These are phyloP conservation scores for Romanogobio albipinnatus DNA, from an alignment of 2,113 vertebrate genomes.

Conservation along the genomic window DNA sequence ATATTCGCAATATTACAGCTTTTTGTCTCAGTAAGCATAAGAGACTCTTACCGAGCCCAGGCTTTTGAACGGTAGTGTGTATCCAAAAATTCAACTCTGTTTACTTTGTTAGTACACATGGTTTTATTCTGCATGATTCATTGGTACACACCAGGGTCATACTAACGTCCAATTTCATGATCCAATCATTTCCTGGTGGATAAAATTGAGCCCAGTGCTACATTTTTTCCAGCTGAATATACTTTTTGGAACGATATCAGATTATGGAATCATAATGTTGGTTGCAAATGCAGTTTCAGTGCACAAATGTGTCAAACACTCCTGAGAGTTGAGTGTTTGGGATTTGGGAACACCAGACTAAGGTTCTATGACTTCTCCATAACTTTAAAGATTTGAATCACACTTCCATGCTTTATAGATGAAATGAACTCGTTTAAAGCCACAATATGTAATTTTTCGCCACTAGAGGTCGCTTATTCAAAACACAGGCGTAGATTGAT, in stretches of 20 bases:
- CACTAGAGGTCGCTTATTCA: no score
- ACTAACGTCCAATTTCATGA: background rate
- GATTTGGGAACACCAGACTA: background rate
- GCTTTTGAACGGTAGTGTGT: background rate
- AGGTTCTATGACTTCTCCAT: background rate
- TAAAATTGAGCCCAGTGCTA: background rate
- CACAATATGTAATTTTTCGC: no score
- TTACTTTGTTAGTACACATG: background rate
- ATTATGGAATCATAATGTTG: background rate
- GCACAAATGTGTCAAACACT: background rate
- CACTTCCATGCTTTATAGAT: background rate
- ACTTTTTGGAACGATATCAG: background rate
- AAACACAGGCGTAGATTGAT: no score
- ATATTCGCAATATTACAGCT: background rate
- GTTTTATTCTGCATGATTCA: conserved; percentile 13
- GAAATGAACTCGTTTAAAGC: no score
- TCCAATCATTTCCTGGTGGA: background rate
- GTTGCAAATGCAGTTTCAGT: background rate
- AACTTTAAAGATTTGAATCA: background rate
- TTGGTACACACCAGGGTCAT: background rate
- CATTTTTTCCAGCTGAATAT: conserved; percentile 9
- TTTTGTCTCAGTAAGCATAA: background rate
- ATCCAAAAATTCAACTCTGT: background rate
- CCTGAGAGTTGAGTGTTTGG: background rate
- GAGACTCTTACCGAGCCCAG: background rate